Evolutionary conservation across 1,140 invertebrate genomes (phyloP).

Genomic region (Cyclina sinensis): DNA sequence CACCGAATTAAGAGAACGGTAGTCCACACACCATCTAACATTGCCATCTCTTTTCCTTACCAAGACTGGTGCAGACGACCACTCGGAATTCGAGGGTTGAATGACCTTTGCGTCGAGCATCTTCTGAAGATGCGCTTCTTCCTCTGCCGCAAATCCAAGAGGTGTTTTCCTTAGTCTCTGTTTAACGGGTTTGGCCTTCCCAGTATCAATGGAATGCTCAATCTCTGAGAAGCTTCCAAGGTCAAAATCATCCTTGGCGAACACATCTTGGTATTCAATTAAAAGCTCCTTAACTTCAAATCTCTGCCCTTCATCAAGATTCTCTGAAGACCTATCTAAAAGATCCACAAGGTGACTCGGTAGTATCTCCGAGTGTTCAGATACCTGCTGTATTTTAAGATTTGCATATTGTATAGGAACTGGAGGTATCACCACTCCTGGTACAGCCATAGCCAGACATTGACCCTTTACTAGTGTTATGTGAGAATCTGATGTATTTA

Average conservation of each 20-base stretch:
- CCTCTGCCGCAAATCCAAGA: slow-evolving; percentile 31
- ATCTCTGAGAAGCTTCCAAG: slow-evolving; percentile 44
- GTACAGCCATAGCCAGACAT: too few species aligned
- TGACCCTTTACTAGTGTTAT: too few species aligned
- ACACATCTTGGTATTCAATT: slow-evolving; percentile 41
- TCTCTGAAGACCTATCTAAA: not conserved
- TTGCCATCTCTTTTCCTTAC: slow-evolving; percentile 41
- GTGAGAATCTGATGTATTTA: too few species aligned
- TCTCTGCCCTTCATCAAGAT: not conserved
- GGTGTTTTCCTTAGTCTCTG: slow-evolving; percentile 43
- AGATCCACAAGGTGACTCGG: not conserved
- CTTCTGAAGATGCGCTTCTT: slow-evolving; percentile 27
- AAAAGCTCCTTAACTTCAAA: not conserved
- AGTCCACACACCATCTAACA: slow-evolving; percentile 54
- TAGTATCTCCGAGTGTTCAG: too few species aligned
- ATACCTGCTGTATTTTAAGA: not conserved
- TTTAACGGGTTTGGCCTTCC: slow-evolving; percentile 26
- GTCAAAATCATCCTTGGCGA: slow-evolving; percentile 50
- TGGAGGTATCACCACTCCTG: too few species aligned
- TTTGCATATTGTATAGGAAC: too few species aligned
- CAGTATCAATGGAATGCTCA: slow-evolving; percentile 44
- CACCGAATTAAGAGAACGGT: slow-evolving; percentile 8
- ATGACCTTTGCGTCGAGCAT: slow-evolving; percentile 37
- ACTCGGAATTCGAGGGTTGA: slow-evolving; percentile 4
- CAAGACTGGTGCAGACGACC: slow-evolving; percentile 35